Conservation (phyloP, 2,113 vertebrate genomes). For the Vicugna pacos region DNA sequence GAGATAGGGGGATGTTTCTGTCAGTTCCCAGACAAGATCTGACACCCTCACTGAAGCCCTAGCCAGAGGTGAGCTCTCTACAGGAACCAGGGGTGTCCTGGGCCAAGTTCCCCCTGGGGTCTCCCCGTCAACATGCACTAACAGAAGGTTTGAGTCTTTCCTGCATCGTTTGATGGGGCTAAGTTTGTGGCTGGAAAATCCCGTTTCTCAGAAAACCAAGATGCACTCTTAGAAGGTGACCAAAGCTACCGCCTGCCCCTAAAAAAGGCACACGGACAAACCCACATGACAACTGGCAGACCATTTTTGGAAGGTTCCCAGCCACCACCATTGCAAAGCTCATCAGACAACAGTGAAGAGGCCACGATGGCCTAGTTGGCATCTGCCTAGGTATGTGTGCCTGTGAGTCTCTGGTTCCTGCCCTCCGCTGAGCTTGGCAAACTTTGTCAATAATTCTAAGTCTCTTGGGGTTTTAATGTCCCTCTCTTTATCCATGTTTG, state of each 20-base stretch:
- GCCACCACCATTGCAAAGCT: background rate
- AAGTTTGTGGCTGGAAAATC: background rate
- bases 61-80: background rate
- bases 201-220: background rate
- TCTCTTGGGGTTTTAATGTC: background rate
- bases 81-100: background rate
- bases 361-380: background rate
- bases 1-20: accelerated
- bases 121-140: accelerated
- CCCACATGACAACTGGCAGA: background rate
- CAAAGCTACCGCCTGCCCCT: background rate
- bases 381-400: background rate
- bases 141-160: background rate
- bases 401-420: background rate
- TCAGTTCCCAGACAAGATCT: background rate
- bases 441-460: background rate
- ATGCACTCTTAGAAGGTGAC: background rate
- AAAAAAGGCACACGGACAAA: background rate
- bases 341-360: background rate
- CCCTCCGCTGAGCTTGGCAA: no score
- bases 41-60: background rate
- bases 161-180: accelerated
- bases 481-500: background rate
- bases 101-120: background rate
- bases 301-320: slow-evolving; percentile 49